These are phyloP conservation scores for Tupaia chinensis DNA, from an alignment of 2,113 vertebrate genomes.

Conservation along the genomic window DNA sequence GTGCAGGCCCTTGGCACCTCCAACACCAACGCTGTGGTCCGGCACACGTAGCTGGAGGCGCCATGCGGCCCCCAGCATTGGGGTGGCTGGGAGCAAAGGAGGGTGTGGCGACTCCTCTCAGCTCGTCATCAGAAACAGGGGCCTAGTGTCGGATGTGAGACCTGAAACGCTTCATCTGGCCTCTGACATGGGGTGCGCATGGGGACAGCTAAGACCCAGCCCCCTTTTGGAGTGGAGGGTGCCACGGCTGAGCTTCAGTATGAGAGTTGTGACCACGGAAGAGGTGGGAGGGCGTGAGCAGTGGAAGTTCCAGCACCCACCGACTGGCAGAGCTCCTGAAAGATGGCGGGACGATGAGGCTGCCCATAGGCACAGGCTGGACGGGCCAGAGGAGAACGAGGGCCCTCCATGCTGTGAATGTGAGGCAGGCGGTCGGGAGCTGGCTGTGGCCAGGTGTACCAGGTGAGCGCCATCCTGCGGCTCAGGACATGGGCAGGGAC, in stretches of 20 bases:
- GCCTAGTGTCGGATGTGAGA: rapidly evolving
- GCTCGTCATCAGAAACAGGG: neutral
- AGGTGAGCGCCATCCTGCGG: rapidly evolving
- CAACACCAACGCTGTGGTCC: neutral
- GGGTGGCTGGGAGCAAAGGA: neutral
- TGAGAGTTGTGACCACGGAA: neutral
- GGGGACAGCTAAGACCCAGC: rapidly evolving
- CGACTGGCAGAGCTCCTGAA: rapidly evolving
- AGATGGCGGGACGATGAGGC: rapidly evolving
- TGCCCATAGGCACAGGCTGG: rapidly evolving
- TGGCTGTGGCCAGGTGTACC: too few relatives aligned
- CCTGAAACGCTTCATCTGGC: neutral
- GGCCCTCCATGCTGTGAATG: rapidly evolving
- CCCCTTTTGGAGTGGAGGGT: neutral
- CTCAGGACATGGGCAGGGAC: neutral
- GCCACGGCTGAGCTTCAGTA: neutral
- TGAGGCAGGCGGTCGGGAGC: rapidly evolving
- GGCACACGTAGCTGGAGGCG: too few relatives aligned
- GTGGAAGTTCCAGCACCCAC: neutral
- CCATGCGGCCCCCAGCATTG: too few relatives aligned
- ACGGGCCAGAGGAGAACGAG: neutral
- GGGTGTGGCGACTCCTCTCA: neutral
- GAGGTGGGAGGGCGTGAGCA: rapidly evolving
- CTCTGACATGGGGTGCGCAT: neutral
- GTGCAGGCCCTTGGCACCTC: rapidly evolving